Evolutionary conservation across 2,888 invertebrate species (phyloP).

Genomic region (Buathra laborator): DNA sequence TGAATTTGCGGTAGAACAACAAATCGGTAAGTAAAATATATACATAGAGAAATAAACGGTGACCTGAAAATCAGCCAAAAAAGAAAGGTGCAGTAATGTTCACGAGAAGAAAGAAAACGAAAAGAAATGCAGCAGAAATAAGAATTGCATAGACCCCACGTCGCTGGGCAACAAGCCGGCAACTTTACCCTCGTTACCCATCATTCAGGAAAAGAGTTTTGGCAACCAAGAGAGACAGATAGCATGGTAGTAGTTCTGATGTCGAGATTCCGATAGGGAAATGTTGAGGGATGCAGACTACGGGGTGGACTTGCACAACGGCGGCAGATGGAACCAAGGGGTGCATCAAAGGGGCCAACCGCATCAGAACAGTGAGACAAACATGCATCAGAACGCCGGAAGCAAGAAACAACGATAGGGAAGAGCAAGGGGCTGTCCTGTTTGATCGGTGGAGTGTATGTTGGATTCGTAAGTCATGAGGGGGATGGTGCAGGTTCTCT

Average conservation of each 20-base stretch:
- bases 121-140: not conserved
- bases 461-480: slow-evolving; percentile 81
- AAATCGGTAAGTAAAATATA: not conserved
- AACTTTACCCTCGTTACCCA: not conserved
- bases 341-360: slow-evolving; percentile 47
- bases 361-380: slow-evolving; percentile 15
- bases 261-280: not conserved
- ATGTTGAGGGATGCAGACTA: not conserved
- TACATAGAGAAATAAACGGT: not conserved
- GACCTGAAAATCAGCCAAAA: not conserved
- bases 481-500: slow-evolving; percentile 61
- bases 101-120: not conserved
- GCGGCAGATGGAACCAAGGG: slow-evolving; percentile 17
- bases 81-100: not conserved
- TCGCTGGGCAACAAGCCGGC: not conserved
- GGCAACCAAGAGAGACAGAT: not conserved
- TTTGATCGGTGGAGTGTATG: slow-evolving; percentile 76
- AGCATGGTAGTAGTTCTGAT: not conserved
- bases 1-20: slow-evolving; percentile 28
- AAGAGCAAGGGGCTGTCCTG: slow-evolving; percentile 34
- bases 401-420: slow-evolving; percentile 46
- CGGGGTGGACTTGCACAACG: not conserved
- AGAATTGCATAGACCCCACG: not conserved
- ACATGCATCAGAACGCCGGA: slow-evolving; percentile 48
- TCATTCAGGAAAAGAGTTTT: not conserved